Percentiles rank a stretch among this genome's conserved stretches.
Conservation (phyloP, 2,888 invertebrate genomes). For the Polymixis flavicincta region DNA sequence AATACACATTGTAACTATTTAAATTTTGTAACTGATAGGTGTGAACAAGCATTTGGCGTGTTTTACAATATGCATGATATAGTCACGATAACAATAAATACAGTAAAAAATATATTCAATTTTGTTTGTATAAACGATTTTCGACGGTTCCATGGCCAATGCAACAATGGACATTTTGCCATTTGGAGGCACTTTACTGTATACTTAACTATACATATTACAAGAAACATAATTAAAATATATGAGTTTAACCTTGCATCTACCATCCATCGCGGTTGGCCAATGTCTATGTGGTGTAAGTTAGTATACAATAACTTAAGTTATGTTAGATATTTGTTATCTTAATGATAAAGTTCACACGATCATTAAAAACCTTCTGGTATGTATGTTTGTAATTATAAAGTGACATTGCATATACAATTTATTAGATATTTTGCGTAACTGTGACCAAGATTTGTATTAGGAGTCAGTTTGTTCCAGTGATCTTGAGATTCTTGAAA, state of each 20-base stretch:
- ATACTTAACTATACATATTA: slow-evolving; percentile 40
- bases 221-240: slow-evolving; percentile 60
- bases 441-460: slow-evolving; percentile 24
- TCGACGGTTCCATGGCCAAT: slow-evolving; percentile 58
- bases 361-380: slow-evolving; percentile 54
- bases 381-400: slow-evolving; percentile 57
- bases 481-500: slow-evolving; percentile 34
- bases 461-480: slow-evolving; percentile 10
- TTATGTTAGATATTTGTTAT: slow-evolving; percentile 52
- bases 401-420: slow-evolving; percentile 46
- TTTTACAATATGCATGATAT: slow-evolving; percentile 32
- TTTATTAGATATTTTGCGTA: slow-evolving; percentile 47
- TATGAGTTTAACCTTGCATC: slow-evolving; percentile 60
- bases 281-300: slow-evolving; percentile 64
- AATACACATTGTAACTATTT: slow-evolving; percentile 10
- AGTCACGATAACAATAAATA: slow-evolving; percentile 29
- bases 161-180: slow-evolving; percentile 47
- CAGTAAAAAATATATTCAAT: slow-evolving; percentile 42
- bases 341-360: slow-evolving; percentile 62
- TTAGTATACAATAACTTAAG: slow-evolving; percentile 55
- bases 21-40: slow-evolving; percentile 29
- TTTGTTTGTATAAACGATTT: slow-evolving; percentile 51
- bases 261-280: slow-evolving; percentile 56
- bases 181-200: slow-evolving; percentile 42
- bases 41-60: slow-evolving; percentile 22